phyloP scores from a whole-genome alignment of 1,140 invertebrate genomes.

The Rhizoglyphus robini region DNA sequence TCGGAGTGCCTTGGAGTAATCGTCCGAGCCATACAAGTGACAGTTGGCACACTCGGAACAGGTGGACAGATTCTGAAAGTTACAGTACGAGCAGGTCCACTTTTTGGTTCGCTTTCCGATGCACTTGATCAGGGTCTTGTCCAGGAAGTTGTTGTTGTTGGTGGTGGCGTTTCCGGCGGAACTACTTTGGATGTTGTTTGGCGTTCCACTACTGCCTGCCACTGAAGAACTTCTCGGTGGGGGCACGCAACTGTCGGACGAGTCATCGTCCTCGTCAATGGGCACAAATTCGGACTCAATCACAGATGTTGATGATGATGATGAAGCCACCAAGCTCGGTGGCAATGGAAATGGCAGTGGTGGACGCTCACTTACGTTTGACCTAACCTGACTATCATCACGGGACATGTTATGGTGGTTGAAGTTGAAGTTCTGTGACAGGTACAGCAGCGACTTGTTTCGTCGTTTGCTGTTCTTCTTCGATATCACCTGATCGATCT shows the following conservation, averaged over 20 bases:
- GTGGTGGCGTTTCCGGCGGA: not conserved
- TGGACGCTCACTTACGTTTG: not conserved
- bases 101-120: slow-evolving; percentile 26
- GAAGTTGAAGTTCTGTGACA: too few relatives aligned
- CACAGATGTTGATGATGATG: not conserved
- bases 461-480: slow-evolving; percentile 8
- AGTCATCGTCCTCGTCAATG: not conserved
- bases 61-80: slow-evolving; percentile 26
- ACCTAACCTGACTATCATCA: not conserved
- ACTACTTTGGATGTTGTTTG: too few relatives aligned
- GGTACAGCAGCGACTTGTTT: too few relatives aligned
- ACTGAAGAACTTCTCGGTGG: too few relatives aligned
- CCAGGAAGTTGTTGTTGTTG: slow-evolving; percentile 22
- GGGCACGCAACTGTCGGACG: too few relatives aligned
- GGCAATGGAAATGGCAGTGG: not conserved
- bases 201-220: too few relatives aligned
- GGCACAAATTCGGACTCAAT: not conserved
- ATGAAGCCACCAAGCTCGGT: too few relatives aligned
- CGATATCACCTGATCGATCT: slow-evolving; percentile 1
- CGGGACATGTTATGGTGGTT: too few relatives aligned
- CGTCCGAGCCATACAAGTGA: not conserved
- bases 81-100: slow-evolving; percentile 27
- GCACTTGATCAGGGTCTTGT: slow-evolving; percentile 27
- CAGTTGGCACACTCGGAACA: slow-evolving; percentile 29
- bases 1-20: slow-evolving; percentile 5